A percentile compares a stretch with the other conserved stretches of the same genome.
Conservation (phyloP, 1,140 invertebrate genomes). For the Lysiphlebus fabarum region DNA sequence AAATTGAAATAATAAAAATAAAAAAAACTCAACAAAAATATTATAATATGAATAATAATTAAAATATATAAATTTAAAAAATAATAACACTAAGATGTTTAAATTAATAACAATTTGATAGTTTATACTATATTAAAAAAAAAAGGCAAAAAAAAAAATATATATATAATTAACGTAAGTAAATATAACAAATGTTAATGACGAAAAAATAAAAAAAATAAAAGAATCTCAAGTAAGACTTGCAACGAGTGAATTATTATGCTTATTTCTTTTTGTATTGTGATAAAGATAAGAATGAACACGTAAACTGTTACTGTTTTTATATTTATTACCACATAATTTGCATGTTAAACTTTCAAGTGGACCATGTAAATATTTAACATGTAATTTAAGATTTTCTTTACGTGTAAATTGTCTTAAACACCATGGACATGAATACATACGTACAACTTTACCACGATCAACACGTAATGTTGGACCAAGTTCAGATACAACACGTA, state of each 20-base stretch:
- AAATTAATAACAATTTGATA: too few relatives aligned
- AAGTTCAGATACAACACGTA: conserved; percentile 48
- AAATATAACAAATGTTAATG: conserved; percentile 11
- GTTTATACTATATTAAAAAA: too few relatives aligned
- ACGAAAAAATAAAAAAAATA: conserved; percentile 1
- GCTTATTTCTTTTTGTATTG: conserved; percentile 50
- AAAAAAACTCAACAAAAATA: too few relatives aligned
- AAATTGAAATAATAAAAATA: too few relatives aligned
- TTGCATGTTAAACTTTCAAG: conserved; percentile 54
- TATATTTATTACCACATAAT: conserved; percentile 54
- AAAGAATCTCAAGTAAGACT: conserved; percentile 34
- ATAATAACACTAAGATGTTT: too few relatives aligned
- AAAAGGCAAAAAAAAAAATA: too few relatives aligned
- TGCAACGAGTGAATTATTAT: conserved; percentile 35
- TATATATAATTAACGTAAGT: conserved; percentile 16
- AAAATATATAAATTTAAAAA: too few relatives aligned
- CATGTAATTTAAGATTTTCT: conserved; percentile 53
- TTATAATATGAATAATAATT: too few relatives aligned
- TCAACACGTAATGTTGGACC: conserved; percentile 49
- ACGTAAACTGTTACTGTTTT: conserved; percentile 55
- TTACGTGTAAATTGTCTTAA: conserved; percentile 52
- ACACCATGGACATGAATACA: conserved; percentile 55
- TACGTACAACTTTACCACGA: conserved; percentile 48
- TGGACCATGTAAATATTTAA: conserved; percentile 52
- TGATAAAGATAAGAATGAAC: conserved; percentile 57